Conservation (phyloP, 2,113 vertebrate genomes). For the Meleagris gallopavo region DNA sequence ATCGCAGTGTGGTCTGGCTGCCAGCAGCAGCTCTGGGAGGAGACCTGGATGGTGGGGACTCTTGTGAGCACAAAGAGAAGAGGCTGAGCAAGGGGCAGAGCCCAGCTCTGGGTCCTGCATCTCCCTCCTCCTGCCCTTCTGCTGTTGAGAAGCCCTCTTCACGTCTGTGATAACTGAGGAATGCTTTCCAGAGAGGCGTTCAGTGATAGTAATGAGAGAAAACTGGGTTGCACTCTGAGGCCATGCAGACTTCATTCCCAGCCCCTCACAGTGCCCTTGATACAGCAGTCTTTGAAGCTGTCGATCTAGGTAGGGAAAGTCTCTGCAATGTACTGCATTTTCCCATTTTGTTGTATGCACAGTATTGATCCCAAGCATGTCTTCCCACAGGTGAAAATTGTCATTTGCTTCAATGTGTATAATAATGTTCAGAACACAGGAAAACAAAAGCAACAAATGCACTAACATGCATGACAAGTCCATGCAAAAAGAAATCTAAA, state of each 20-base stretch:
- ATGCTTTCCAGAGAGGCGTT: background rate
- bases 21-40: background rate
- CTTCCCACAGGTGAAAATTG: background rate
- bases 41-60: rapidly evolving
- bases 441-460: background rate
- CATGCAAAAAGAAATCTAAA: background rate
- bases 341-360: background rate
- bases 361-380: background rate
- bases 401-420: background rate
- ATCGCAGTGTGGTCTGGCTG: rapidly evolving
- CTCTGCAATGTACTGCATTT: background rate
- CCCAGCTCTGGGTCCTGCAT: background rate
- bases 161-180: background rate
- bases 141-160: background rate
- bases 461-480: background rate
- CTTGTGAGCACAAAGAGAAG: background rate
- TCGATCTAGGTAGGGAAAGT: background rate
- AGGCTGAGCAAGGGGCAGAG: background rate
- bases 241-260: background rate
- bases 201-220: background rate
- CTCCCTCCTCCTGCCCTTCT: background rate
- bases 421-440: background rate
- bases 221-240: rapidly evolving
- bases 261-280: background rate
- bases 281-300: background rate